Evolutionary conservation across 2,113 vertebrate genomes (phyloP).

Genomic region (Phrynosoma blainvillii): DNA sequence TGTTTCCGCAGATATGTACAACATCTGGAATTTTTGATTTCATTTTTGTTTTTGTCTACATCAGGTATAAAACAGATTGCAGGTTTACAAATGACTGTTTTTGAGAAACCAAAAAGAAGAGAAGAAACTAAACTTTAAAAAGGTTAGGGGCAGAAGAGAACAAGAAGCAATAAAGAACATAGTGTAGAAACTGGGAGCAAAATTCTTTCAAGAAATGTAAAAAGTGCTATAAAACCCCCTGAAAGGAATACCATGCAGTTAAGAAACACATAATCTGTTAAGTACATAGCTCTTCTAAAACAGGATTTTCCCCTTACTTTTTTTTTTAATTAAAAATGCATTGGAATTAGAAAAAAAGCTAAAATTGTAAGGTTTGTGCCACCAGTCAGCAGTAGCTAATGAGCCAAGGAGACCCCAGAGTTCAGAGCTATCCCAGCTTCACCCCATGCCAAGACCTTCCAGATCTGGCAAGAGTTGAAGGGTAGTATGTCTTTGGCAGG

Average conservation of each 20-base stretch:
- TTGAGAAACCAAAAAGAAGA: slow-evolving; percentile 43
- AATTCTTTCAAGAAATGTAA: slow-evolving; percentile 73
- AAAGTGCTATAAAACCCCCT: slow-evolving; percentile 73
- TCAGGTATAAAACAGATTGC: slow-evolving; percentile 69
- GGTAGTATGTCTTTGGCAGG: slow-evolving; percentile 19
- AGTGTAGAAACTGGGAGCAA: slow-evolving; percentile 71
- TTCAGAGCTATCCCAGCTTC: slow-evolving; percentile 20
- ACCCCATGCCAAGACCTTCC: background rate
- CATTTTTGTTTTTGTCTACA: slow-evolving; percentile 54
- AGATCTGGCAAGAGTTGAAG: background rate
- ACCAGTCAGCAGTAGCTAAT: slow-evolving; percentile 62
- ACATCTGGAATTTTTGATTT: slow-evolving; percentile 54
- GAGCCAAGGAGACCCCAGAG: slow-evolving; percentile 34
- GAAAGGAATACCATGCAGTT: slow-evolving; percentile 70
- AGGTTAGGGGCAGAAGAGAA: background rate
- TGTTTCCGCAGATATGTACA: slow-evolving; percentile 82
- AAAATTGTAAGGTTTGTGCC: slow-evolving; percentile 60
- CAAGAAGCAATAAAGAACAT: slow-evolving; percentile 31
- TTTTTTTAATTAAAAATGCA: slow-evolving; percentile 57
- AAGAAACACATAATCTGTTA: slow-evolving; percentile 72
- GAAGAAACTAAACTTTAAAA: slow-evolving; percentile 66
- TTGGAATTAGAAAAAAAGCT: slow-evolving; percentile 70
- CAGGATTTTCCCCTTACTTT: slow-evolving; percentile 49
- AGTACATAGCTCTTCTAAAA: slow-evolving; percentile 65
- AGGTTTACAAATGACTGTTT: slow-evolving; percentile 65